Evolutionary conservation across 2,113 vertebrate genomes (phyloP).

Genomic region (Octodon degus): DNA sequence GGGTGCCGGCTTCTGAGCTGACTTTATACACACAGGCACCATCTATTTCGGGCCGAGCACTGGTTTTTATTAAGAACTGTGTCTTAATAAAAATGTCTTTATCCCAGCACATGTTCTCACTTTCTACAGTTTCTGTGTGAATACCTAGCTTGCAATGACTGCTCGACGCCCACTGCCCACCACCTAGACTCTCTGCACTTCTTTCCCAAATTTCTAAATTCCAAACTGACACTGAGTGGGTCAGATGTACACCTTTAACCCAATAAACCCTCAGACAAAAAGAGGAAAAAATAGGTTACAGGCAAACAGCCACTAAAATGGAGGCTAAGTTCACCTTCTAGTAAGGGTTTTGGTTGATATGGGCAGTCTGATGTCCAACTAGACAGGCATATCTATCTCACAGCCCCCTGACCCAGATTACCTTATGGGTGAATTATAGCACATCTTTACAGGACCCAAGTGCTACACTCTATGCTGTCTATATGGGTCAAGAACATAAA

Average conservation of each 20-base stretch:
- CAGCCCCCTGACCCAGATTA: not conserved
- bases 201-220: not conserved
- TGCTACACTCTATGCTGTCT: not conserved
- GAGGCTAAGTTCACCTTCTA: not conserved
- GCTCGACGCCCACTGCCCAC: not conserved
- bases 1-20: not conserved
- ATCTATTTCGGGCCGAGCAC: not conserved
- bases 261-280: not conserved
- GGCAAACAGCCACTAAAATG: not conserved
- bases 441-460: not conserved
- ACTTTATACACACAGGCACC: not conserved
- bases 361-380: not conserved
- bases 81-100: not conserved
- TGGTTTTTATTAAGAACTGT: not conserved
- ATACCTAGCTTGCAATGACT: not conserved
- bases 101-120: not conserved
- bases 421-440: not conserved
- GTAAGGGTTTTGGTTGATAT: not conserved
- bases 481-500: not conserved
- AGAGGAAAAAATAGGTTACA: not conserved
- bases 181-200: not conserved
- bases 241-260: not conserved
- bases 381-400: no score
- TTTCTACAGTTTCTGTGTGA: not conserved
- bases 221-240: not conserved